Evolutionary conservation across 2,888 invertebrate genomes (phyloP).

Genomic region (Dyspetes luteomarginatus): DNA sequence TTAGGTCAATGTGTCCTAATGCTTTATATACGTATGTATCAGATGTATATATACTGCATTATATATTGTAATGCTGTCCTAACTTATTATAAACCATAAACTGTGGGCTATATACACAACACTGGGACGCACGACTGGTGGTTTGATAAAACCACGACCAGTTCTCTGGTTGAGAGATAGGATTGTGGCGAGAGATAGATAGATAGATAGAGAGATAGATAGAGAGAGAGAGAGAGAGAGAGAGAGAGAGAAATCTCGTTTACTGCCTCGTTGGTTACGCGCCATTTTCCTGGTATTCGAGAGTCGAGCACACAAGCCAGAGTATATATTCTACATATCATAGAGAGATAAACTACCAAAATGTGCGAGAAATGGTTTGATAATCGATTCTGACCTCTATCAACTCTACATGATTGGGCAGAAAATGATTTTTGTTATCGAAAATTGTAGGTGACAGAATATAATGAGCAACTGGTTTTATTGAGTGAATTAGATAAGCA

Average conservation of each 20-base stretch:
- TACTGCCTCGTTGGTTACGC: conserved; percentile 52
- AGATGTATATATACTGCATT: background rate
- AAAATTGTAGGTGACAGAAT: background rate
- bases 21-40: background rate
- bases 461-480: background rate
- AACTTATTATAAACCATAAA: conserved; percentile 43
- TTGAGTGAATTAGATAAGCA: background rate
- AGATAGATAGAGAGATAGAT: conserved; percentile 13
- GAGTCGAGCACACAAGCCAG: background rate
- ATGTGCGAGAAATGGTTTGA: conserved; percentile 46
- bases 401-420: conserved; percentile 17
- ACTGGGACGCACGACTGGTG: conserved; percentile 12
- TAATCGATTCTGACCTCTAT: conserved; percentile 48
- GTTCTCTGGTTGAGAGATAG: conserved; percentile 46
- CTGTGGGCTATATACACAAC: background rate
- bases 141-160: conserved; percentile 61
- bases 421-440: conserved; percentile 2
- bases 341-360: conserved; percentile 14
- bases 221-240: no score
- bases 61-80: conserved; percentile 19
- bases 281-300: conserved; percentile 52
- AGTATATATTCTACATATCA: conserved; percentile 29
- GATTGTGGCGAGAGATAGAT: conserved; percentile 38
- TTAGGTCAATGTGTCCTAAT: conserved; percentile 39
- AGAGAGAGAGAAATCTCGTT: conserved; percentile 46